Conservation (phyloP, 2,888 invertebrate species). For the Lycophotia porphyrea region DNA sequence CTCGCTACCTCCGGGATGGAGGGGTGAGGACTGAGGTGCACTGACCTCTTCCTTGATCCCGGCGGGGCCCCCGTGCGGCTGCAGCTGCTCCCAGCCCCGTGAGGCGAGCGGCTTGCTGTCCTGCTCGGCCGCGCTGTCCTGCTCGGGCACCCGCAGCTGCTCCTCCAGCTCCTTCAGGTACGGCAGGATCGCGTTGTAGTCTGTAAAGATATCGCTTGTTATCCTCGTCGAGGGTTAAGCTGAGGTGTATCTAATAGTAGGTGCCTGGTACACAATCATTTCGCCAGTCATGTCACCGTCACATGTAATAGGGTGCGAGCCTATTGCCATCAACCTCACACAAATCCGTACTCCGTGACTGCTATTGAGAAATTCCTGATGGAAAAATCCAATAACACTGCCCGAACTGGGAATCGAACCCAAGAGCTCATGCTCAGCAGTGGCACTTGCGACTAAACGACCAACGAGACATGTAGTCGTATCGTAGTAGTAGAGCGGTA, state of each 20-base stretch:
- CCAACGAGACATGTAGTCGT: too few species aligned
- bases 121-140: slow-evolving; percentile 5
- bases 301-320: background rate
- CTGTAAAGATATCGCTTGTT: slow-evolving; percentile 68
- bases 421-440: too few species aligned
- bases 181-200: slow-evolving; percentile 86
- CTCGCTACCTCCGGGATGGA: too few species aligned
- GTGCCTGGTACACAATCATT: background rate
- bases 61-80: background rate
- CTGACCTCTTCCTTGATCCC: slow-evolving; percentile 41
- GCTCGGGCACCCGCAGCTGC: slow-evolving; percentile 73
- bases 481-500: too few species aligned
- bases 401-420: too few species aligned
- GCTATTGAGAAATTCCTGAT: too few species aligned
- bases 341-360: too few species aligned
- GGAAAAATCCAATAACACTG: too few species aligned
- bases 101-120: slow-evolving; percentile 66
- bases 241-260: background rate
- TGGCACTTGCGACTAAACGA: too few species aligned
- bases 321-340: too few species aligned
- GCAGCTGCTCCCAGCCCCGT: slow-evolving; percentile 39
- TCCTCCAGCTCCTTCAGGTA: slow-evolving; percentile 85
- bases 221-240: background rate
- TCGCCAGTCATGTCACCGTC: background rate
- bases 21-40: background rate